Evolutionary conservation across 2,113 vertebrate species (phyloP), one percentile per base, ranked within the genome.

Genomic region (Solea senegalensis): DNA sequence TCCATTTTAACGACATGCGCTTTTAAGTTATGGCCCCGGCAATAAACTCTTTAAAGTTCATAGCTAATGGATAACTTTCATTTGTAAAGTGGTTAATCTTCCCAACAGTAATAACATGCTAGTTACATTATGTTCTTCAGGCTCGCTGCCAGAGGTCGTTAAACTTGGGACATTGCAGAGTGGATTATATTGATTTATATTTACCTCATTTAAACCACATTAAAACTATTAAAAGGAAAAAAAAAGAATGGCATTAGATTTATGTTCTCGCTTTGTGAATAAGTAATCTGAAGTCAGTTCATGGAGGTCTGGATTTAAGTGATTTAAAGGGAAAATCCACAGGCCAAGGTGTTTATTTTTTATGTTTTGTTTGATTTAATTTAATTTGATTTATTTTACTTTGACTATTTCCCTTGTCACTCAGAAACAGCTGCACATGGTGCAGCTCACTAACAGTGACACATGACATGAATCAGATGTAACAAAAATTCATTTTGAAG

Each of bases 141-240:
- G 59, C 39, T 9, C 15, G 21, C 9, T 64, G 51, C 65, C 65
- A 50, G 44, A 54, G 62, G 28, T 55, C 72, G 8, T 66, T 40
- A 26, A 26, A 27, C 0, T 61, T 13, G 9, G 58, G 48, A 58
- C 55, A 21, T 11, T 16, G 21, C 2, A 9, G 56, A 2, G 8
- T 12, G 8, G 9, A 45, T 50, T 4, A 26, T 49, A 9, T 65
- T 15, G 1, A 14, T 2, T 26, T n/a, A 14, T 2, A 15, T n/a
- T 41, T 12, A 9, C 8, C n/a, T 63, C 16, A 48, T 62, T 8
- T 40, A 14, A 44, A 50, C 0, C 21, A 13, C 34, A 50, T 53
- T n/a, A 14, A 13, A 57, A 26, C 21, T 16, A 50, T 53, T n/a
- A 14, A 13, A 57, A 26, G 10, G 16, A n/a, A 45, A 8, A 45